Evolutionary conservation across 2,888 invertebrate species (phyloP).

Genomic region (Clusia tigrina): DNA sequence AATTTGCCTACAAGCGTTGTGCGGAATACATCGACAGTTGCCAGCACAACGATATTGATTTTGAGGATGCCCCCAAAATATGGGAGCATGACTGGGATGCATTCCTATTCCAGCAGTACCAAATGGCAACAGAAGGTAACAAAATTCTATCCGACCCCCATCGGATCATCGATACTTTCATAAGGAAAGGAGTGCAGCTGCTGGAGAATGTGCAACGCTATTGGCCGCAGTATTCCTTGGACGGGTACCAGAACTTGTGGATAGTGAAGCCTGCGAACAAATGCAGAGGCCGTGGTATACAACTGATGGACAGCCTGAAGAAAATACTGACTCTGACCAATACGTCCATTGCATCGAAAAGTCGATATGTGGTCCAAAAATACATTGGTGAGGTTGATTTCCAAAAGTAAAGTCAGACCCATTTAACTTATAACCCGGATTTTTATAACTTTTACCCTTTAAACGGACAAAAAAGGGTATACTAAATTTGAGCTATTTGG

Average conservation of each 20-base stretch:
- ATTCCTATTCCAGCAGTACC: conserved; percentile 77
- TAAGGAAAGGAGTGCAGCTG: conserved; percentile 68
- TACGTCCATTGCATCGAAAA: conserved; percentile 72
- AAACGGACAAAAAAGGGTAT: too few relatives aligned
- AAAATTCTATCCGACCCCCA: conserved; percentile 64
- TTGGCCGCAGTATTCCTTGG: conserved; percentile 84
- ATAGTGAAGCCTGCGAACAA: conserved; percentile 95
- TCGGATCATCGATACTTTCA: conserved; percentile 49
- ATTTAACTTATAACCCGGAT: too few relatives aligned
- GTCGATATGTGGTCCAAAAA: conserved; percentile 92
- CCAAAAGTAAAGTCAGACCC: neutral
- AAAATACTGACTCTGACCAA: conserved; percentile 82
- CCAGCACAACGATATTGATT: conserved; percentile 78
- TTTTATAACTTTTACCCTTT: too few relatives aligned
- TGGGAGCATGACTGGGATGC: conserved; percentile 93
- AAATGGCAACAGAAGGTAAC: conserved; percentile 72
- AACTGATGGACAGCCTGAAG: conserved; percentile 83
- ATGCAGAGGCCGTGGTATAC: conserved; percentile 90
- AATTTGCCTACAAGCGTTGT: conserved; percentile 83
- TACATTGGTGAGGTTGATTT: conserved; percentile 86
- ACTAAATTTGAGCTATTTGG: too few relatives aligned
- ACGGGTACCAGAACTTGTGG: conserved; percentile 91
- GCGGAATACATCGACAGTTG: conserved; percentile 78
- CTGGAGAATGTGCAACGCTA: conserved; percentile 73
- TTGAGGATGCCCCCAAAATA: conserved; percentile 67